These are phyloP conservation scores for Idaea biselata DNA, from an alignment of 2,888 invertebrate genomes.

Conservation along the genomic window DNA sequence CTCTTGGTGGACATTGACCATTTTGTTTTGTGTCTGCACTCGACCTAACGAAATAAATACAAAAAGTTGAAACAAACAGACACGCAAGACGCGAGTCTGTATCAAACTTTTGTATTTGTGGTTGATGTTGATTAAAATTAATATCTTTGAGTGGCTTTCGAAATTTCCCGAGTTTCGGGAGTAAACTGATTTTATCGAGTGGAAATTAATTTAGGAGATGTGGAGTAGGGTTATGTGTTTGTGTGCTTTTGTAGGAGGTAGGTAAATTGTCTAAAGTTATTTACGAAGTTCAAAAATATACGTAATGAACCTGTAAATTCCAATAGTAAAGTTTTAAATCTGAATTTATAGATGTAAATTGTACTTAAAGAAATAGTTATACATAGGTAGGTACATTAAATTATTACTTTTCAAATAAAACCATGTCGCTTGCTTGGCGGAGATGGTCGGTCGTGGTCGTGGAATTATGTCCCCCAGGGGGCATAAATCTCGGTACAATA, in stretches of 20 bases:
- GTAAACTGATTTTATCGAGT: constrained; percentile 17
- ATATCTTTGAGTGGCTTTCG: constrained; percentile 28
- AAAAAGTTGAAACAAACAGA: neutral
- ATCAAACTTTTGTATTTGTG: constrained; percentile 9
- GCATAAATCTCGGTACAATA: too few relatives aligned
- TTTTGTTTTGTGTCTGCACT: neutral
- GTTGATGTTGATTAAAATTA: constrained; percentile 28
- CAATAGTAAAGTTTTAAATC: too few relatives aligned
- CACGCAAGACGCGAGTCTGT: neutral
- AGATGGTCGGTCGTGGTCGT: too few relatives aligned
- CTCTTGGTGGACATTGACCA: too few relatives aligned
- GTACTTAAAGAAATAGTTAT: too few relatives aligned
- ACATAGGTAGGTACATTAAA: too few relatives aligned
- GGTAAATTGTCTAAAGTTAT: neutral
- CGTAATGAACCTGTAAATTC: too few relatives aligned
- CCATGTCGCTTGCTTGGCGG: too few relatives aligned
- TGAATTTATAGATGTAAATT: too few relatives aligned
- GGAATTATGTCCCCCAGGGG: too few relatives aligned
- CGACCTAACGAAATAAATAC: neutral
- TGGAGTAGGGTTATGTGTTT: neutral
- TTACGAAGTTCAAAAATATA: neutral
- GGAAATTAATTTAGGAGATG: constrained; percentile 15
- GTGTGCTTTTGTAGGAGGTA: neutral
- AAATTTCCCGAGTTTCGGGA: constrained; percentile 18
- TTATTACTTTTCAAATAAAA: too few relatives aligned